A percentile compares a stretch with the other conserved stretches of the same genome.
Conservation (phyloP, 2,113 vertebrate species). For the Lampris incognitus region DNA sequence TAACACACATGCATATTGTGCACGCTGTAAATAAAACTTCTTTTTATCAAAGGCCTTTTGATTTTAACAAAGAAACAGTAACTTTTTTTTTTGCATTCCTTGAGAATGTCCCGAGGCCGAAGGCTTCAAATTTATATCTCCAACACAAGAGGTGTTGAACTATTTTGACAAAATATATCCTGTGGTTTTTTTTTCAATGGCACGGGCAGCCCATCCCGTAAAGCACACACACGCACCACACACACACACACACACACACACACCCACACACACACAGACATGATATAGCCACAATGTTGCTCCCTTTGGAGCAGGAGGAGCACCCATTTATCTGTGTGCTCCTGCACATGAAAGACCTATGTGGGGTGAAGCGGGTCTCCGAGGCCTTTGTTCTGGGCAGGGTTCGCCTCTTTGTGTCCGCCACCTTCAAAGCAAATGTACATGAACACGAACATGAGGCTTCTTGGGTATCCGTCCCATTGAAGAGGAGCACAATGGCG, state of each 20-base stretch:
- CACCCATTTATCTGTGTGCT: conserved; percentile 77
- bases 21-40: neutral
- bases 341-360: conserved; percentile 74
- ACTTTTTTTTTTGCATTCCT: neutral
- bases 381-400: conserved; percentile 79
- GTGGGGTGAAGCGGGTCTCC: conserved; percentile 77
- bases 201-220: conserved; percentile 38
- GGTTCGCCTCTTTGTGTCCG: conserved; percentile 81
- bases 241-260: conserved; percentile 16
- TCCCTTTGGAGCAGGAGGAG: conserved; percentile 51
- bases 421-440: conserved; percentile 85
- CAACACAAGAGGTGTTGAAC: conserved; percentile 40
- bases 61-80: neutral
- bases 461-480: conserved; percentile 85
- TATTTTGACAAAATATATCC: conserved; percentile 77
- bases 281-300: conserved; percentile 12
- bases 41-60: neutral
- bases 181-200: conserved; percentile 57
- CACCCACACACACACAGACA: conserved; percentile 7
- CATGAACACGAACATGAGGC: conserved; percentile 84
- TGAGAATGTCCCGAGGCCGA: conserved; percentile 15
- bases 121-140: conserved; percentile 21
- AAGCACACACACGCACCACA: conserved; percentile 32
- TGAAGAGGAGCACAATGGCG: conserved; percentile 82
- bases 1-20: no score